Base-by-base conservation (phyloP, 2,888 invertebrate genomes). In the Oasisia sp. region DNA sequence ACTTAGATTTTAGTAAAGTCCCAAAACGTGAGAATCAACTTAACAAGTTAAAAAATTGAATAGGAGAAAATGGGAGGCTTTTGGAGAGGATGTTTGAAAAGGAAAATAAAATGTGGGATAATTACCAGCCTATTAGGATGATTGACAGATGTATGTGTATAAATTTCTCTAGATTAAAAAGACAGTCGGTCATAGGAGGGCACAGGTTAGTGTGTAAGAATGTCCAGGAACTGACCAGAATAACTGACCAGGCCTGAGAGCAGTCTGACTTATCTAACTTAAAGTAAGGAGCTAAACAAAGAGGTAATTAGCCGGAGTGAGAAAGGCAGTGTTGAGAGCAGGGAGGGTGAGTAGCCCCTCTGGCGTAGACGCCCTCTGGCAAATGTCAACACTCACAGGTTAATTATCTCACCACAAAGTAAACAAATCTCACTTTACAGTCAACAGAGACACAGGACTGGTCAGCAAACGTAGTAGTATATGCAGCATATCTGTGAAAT, bases 261-360 rank as follows among this genome's bases (percentile, higher is more conserved):
- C 74, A 27, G 74, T 27, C 27, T 27, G 74, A 74, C 27, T 27
- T 74, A 74, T 74, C 74, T 74, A n/a, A n/a, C n/a, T n/a, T n/a
- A n/a, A n/a, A n/a, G n/a, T n/a, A 74, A 74, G 19, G 74, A 74
- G 74, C 74, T 74, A 74, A 74, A 74, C 74, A 74, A n/a, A 74
- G n/a, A 19, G n/a, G 19, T 74, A 74, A 74, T 74, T 74, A 74
- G 74, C 74, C 27, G 74, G 5, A 74, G n/a, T 7, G 27, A 7
- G 27, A 19, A 7, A 19, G 74, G 19, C 74, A 14, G 50, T 74
- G 74, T 1, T 74, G 74, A 74, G 74, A 74, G 74, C 74, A 27
- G 74, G 27, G 7, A n/a, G 74, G 19, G 74, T 74, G 27, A 74
- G n/a, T 27, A 27, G 74, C 27, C 7, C 74, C 27, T n/a, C 74